Evolutionary conservation across 2,888 invertebrate species (phyloP).

Genomic region (Leptinotarsa rubiginosa): DNA sequence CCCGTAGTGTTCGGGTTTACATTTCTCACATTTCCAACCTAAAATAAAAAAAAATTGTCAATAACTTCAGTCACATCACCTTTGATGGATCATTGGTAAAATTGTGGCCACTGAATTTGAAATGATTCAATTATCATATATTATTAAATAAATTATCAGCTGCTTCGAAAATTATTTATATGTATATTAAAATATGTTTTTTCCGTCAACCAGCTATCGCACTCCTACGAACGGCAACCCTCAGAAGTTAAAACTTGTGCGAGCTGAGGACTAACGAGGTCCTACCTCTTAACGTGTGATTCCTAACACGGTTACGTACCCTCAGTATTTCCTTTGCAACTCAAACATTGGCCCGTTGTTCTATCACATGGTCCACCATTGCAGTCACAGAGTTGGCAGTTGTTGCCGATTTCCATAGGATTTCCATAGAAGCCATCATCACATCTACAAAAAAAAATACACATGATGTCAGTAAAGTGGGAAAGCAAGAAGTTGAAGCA

Average conservation of each 20-base stretch:
- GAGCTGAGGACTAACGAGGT: too few species aligned
- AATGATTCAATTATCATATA: too few species aligned
- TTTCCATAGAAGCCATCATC: constrained; percentile 88
- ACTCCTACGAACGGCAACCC: too few species aligned
- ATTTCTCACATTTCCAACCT: constrained; percentile 78
- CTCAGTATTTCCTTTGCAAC: constrained; percentile 81
- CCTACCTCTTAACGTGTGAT: too few species aligned
- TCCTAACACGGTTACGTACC: constrained; percentile 58
- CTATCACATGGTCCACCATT: constrained; percentile 88
- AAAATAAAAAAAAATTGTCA: constrained; percentile 26
- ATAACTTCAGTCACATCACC: not conserved
- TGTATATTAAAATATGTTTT: too few species aligned
- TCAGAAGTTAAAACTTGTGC: too few species aligned
- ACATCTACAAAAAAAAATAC: constrained; percentile 70
- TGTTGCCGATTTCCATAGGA: constrained; percentile 77
- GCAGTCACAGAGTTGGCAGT: constrained; percentile 86
- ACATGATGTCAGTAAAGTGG: too few species aligned
- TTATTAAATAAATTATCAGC: too few species aligned
- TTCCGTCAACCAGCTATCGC: too few species aligned
- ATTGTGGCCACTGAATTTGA: too few species aligned
- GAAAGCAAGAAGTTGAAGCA: not conserved
- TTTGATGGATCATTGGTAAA: too few species aligned
- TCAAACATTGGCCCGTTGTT: constrained; percentile 85
- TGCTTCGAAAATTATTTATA: too few species aligned
- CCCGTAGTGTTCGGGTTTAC: constrained; percentile 75